Conservation (phyloP, 2,113 vertebrate species). For the Halichoeres trimaculatus region DNA sequence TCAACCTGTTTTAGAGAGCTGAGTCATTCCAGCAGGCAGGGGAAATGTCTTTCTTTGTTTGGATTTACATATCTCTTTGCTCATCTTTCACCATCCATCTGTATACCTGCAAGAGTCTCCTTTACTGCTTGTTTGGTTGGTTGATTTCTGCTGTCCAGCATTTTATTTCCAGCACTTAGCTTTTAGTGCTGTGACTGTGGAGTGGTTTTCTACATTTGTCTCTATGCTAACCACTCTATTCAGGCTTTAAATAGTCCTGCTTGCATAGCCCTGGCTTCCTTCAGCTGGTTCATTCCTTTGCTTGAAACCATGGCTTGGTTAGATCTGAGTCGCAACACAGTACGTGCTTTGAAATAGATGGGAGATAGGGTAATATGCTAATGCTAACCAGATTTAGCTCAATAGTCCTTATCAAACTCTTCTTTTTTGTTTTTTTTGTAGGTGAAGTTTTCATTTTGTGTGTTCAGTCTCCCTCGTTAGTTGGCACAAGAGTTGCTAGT, state of each 20-base stretch:
- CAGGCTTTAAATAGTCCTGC: slow-evolving; percentile 47
- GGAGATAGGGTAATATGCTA: too few relatives aligned
- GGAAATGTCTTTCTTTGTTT: background rate
- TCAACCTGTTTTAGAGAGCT: background rate
- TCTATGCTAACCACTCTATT: slow-evolving; percentile 9
- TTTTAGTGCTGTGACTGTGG: slow-evolving; percentile 36
- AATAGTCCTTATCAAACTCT: too few relatives aligned
- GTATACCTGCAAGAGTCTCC: background rate
- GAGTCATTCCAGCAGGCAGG: slow-evolving; percentile 5
- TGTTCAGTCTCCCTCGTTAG: too few relatives aligned
- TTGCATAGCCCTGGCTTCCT: slow-evolving; percentile 1
- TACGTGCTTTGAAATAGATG: background rate
- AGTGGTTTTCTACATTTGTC: slow-evolving; percentile 38
- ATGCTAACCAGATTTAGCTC: too few relatives aligned
- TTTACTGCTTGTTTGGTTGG: background rate
- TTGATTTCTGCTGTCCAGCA: background rate
- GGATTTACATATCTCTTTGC: background rate
- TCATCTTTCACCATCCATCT: background rate
- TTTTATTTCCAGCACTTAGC: slow-evolving; percentile 34
- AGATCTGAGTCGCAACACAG: background rate
- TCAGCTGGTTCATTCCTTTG: slow-evolving; percentile 2
- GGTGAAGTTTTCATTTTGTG: too few relatives aligned
- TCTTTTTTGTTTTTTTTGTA: too few relatives aligned
- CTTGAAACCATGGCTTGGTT: background rate
- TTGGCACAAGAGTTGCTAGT: too few relatives aligned